These are phyloP conservation scores for Halichondria panicea DNA, from an alignment of 37 sponge, comb jelly and placozoan genomes.

Conservation along the genomic window DNA sequence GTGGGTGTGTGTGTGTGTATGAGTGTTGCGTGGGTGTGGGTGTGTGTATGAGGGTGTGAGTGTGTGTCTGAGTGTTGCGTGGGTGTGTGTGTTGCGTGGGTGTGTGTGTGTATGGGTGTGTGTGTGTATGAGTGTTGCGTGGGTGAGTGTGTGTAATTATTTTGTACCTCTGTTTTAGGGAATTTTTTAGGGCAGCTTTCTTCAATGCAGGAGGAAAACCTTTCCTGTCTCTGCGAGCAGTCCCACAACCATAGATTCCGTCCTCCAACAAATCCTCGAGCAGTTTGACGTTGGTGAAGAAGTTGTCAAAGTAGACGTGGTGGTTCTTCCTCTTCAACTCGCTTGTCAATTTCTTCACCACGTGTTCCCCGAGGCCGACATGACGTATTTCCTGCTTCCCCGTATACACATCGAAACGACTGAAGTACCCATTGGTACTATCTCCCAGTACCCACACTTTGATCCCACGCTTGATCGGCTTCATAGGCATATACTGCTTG, in stretches of 20 bases:
- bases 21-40: too few species aligned
- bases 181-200: background rate
- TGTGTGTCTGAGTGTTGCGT: too few species aligned
- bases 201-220: background rate
- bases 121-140: too few species aligned
- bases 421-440: background rate
- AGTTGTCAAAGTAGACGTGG: conserved; percentile 2
- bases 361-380: background rate
- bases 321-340: background rate
- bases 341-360: background rate
- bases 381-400: background rate
- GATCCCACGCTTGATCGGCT: too few species aligned
- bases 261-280: background rate
- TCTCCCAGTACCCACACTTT: too few species aligned
- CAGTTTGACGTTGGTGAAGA: background rate
- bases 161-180: too few species aligned
- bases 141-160: too few species aligned
- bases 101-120: too few species aligned
- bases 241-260: background rate
- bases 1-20: too few species aligned
- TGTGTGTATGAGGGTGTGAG: too few species aligned
- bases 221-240: conserved; percentile 1
- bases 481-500: too few species aligned
- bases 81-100: too few species aligned
- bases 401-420: background rate